Base-by-base conservation (phyloP, 2,797 vertebrate genomes). In the Astyanax mexicanus region DNA sequence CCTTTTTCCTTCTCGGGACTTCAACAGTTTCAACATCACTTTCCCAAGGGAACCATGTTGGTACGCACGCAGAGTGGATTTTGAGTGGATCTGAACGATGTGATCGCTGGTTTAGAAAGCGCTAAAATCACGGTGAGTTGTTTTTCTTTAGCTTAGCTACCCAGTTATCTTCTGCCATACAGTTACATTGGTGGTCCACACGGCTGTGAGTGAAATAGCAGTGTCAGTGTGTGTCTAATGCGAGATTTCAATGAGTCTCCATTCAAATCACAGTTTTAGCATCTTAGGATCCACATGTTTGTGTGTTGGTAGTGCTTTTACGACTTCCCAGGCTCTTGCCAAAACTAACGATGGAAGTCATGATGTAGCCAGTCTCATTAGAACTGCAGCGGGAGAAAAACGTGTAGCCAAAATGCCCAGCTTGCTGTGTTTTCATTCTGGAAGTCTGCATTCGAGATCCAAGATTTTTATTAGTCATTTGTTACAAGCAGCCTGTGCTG, bases 41-140 rank as follows among this genome's bases (percentile, higher is more conserved):
- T 77, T 88, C 89, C 87, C 78, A 86, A 45, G 27, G 86, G 87
- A 88, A 89, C 86, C 86, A 89, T 89, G 90, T 88, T 93, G 90
- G 88, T 81, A 69, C 83, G 76, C 80, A 85, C 65, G 81, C 84
- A 84, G 83, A 86, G 85, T 87, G 83, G 85, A 90, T 84, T 88
- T 88, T n/a, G n/a, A n/a, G n/a, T n/a, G 75, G 84, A 85, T 86
- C 82, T 82, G 81, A 92, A 92, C 89, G 82, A 94, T 92, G 92
- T 93, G 92, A 94, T 81, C 89, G 65, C 88, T 72, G 84, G 88
- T 90, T 81, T 88, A 85, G 82, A 89, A n/a, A n/a, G 81, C 83
- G 40, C 78, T 84, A 35, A n/a, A n/a, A 76, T 77, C 81, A 73
- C 88, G 92, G 92, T 94, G 84, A 93, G 92, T 75, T 55, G 25